Conservation (phyloP, 1,140 invertebrate species). For the Coelopa frigida region DNA sequence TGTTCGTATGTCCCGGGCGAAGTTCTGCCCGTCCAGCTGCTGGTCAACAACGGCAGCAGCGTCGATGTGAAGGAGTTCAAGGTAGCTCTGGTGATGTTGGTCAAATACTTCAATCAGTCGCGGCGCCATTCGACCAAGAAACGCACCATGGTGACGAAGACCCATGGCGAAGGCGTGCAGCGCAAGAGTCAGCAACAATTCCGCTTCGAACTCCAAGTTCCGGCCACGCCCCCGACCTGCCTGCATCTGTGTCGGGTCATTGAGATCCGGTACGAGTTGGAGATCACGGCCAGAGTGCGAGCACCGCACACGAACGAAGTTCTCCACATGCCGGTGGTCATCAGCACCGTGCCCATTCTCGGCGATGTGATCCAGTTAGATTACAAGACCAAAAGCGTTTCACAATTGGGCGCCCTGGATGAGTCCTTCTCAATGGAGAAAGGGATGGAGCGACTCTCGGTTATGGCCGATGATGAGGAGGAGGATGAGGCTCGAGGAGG, state of each 20-base stretch:
- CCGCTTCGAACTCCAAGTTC: constrained; percentile 49
- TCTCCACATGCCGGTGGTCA: constrained; percentile 46
- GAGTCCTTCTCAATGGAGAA: too few relatives aligned
- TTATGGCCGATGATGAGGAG: too few relatives aligned
- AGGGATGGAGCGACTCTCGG: too few relatives aligned
- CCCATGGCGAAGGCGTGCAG: constrained; percentile 47
- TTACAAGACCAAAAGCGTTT: constrained; percentile 33
- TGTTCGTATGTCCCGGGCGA: constrained; percentile 38
- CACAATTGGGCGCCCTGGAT: too few relatives aligned
- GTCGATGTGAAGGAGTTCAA: constrained; percentile 47
- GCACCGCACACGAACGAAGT: constrained; percentile 47
- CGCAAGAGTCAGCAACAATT: constrained; percentile 31
- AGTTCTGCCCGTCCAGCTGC: constrained; percentile 26
- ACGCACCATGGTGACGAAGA: constrained; percentile 49
- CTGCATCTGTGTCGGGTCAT: constrained; percentile 60
- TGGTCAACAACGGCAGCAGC: constrained; percentile 45
- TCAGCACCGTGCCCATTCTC: constrained; percentile 53
- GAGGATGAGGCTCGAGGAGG: too few relatives aligned
- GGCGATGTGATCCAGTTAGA: constrained; percentile 21
- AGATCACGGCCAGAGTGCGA: constrained; percentile 47
- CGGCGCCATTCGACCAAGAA: constrained; percentile 49
- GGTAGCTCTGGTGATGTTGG: constrained; percentile 47
- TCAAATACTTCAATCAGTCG: constrained; percentile 47
- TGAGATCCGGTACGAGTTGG: constrained; percentile 60
- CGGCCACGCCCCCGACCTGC: constrained; percentile 59